Evolutionary conservation across 2,113 vertebrate genomes (phyloP).

Genomic region (Cephalopholis sonnerati): DNA sequence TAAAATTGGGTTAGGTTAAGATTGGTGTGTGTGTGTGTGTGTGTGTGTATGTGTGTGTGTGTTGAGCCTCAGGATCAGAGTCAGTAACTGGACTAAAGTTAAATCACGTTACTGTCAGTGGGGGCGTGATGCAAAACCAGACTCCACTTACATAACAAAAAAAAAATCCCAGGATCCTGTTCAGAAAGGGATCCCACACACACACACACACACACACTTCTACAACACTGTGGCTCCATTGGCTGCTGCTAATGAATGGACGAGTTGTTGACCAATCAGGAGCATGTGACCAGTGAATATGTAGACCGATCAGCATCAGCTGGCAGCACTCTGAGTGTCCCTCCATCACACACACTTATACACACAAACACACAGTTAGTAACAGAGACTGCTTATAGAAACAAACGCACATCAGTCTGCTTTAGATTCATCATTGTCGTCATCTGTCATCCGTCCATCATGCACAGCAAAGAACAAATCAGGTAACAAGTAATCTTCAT

Average conservation of each 20-base stretch:
- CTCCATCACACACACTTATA: background rate
- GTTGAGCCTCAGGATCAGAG: background rate
- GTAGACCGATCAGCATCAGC: slow-evolving; percentile 29
- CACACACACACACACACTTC: slow-evolving; percentile 2
- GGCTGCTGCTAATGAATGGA: slow-evolving; percentile 66
- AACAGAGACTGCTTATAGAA: background rate
- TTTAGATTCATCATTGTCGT: background rate
- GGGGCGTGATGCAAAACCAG: background rate
- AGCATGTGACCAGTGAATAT: slow-evolving; percentile 66
- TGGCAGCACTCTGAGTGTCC: slow-evolving; percentile 16
- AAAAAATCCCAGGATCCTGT: background rate
- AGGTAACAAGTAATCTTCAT: slow-evolving; percentile 79
- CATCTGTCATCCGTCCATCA: slow-evolving; percentile 45
- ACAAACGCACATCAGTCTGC: slow-evolving; percentile 7
- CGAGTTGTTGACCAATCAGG: slow-evolving; percentile 64
- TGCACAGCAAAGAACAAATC: slow-evolving; percentile 85
- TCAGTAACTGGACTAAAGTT: slow-evolving; percentile 2
- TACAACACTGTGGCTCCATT: slow-evolving; percentile 39
- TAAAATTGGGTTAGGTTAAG: no score
- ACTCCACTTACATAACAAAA: background rate
- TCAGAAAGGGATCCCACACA: background rate
- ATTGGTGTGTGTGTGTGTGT: slow-evolving; percentile 17
- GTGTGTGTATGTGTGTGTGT: slow-evolving; percentile 8
- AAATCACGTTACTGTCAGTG: slow-evolving; percentile 25
- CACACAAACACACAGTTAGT: slow-evolving; percentile 1